phyloP scores from a whole-genome alignment of 35 echinoderm and acorn worm species.

The Heliocidaris erythrogramma region DNA sequence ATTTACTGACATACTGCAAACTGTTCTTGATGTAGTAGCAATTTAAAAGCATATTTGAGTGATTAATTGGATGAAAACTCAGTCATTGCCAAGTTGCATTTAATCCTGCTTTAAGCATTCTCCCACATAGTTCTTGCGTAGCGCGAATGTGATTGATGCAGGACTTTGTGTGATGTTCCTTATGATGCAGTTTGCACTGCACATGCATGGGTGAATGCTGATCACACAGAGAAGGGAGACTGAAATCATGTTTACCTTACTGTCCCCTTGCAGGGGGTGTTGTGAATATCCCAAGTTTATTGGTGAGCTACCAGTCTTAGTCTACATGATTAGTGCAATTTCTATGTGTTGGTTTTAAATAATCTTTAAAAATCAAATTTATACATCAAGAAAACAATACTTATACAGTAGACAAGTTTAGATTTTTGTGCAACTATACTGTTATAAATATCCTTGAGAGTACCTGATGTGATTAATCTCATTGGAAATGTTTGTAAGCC shows the following conservation, averaged over 20 bases:
- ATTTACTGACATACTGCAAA: not conserved
- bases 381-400: too few species aligned
- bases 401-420: too few species aligned
- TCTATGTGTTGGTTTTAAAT: not conserved
- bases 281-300: not conserved
- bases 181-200: not conserved
- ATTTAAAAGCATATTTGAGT: not conserved
- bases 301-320: not conserved
- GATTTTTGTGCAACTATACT: too few species aligned
- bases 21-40: not conserved
- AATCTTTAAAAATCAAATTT: too few species aligned
- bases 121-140: not conserved
- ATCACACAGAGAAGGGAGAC: not conserved
- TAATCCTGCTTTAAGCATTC: not conserved
- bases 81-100: not conserved
- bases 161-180: not conserved
- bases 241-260: conserved; percentile 3
- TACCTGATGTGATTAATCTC: too few species aligned
- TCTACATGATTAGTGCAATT: not conserved
- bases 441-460: too few species aligned
- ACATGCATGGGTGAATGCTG: not conserved
- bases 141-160: not conserved
- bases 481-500: too few species aligned
- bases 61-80: conserved; percentile 11
- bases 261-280: conserved; percentile 4